These are phyloP conservation scores for Laothoe populi DNA, from an alignment of 2,888 invertebrate species.

Conservation along the genomic window DNA sequence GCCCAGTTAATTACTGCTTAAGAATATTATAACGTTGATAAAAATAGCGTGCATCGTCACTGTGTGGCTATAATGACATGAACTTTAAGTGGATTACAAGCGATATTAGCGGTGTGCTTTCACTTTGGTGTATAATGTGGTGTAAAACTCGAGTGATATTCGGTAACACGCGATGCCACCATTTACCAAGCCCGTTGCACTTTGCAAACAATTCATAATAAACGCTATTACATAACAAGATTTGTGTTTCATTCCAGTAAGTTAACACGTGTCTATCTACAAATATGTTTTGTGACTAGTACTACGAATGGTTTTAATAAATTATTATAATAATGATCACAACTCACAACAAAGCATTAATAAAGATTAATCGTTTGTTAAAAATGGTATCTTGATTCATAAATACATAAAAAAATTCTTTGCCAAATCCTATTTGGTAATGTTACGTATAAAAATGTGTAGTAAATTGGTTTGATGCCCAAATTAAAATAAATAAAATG, in stretches of 20 bases:
- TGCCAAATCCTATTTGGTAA: background rate
- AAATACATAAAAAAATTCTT: background rate
- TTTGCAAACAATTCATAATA: conserved; percentile 35
- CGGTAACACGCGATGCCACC: conserved; percentile 66
- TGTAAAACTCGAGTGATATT: conserved; percentile 63
- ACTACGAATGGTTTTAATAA: background rate
- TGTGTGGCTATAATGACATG: conserved; percentile 46
- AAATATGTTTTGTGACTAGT: background rate
- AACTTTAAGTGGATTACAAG: conserved; percentile 73
- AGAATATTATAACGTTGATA: conserved; percentile 44
- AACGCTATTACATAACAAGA: background rate
- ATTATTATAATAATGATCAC: background rate
- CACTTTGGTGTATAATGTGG: conserved; percentile 62
- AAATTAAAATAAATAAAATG: background rate
- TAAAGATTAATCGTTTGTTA: no score
- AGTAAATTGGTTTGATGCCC: background rate
- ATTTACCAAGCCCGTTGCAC: conserved; percentile 53
- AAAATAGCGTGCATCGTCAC: conserved; percentile 45
- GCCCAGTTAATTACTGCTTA: conserved; percentile 34
- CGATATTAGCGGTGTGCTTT: conserved; percentile 63
- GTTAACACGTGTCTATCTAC: background rate
- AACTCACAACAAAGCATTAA: background rate
- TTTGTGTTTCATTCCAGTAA: background rate
- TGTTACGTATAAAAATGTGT: background rate
- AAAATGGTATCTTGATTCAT: background rate